Conservation (phyloP, 2,797 vertebrate species). For the Falco cherrug region DNA sequence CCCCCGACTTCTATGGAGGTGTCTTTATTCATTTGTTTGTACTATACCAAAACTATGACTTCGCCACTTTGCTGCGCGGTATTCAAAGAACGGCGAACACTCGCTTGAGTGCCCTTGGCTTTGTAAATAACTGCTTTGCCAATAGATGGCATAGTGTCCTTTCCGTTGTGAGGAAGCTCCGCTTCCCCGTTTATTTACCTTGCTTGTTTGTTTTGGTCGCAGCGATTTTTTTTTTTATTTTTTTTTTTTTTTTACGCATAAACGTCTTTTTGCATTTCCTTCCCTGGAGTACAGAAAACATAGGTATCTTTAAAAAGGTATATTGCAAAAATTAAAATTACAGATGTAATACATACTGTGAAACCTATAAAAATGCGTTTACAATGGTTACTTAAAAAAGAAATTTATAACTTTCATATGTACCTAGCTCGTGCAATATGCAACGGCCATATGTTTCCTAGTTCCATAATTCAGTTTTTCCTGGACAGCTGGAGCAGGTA, state of each 20-base stretch:
- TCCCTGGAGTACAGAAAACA: conserved; percentile 55
- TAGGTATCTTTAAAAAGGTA: conserved; percentile 70
- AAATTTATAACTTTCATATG: conserved; percentile 85
- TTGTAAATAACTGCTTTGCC: conserved; percentile 70
- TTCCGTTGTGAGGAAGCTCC: conserved; percentile 54
- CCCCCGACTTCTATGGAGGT: background rate
- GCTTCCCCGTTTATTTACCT: conserved; percentile 46
- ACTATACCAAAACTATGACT: background rate
- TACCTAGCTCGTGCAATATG: conserved; percentile 77
- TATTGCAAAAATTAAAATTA: conserved; percentile 80
- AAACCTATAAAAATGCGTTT: conserved; percentile 81
- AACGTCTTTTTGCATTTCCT: conserved; percentile 57
- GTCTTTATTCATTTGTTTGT: background rate
- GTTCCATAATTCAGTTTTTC: conserved; percentile 80
- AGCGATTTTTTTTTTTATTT: background rate
- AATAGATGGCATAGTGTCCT: conserved; percentile 75
- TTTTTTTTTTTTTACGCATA: conserved; percentile 24
- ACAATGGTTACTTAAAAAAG: conserved; percentile 81
- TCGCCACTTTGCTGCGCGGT: background rate
- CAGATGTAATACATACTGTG: conserved; percentile 80
- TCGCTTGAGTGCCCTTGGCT: background rate
- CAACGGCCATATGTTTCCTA: conserved; percentile 81
- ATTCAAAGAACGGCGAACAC: background rate
- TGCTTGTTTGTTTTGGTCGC: conserved; percentile 32
- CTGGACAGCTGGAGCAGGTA: conserved; percentile 82